These are phyloP conservation scores for Salmo trutta DNA, from an alignment of 2,797 vertebrate species.

Conservation along the genomic window DNA sequence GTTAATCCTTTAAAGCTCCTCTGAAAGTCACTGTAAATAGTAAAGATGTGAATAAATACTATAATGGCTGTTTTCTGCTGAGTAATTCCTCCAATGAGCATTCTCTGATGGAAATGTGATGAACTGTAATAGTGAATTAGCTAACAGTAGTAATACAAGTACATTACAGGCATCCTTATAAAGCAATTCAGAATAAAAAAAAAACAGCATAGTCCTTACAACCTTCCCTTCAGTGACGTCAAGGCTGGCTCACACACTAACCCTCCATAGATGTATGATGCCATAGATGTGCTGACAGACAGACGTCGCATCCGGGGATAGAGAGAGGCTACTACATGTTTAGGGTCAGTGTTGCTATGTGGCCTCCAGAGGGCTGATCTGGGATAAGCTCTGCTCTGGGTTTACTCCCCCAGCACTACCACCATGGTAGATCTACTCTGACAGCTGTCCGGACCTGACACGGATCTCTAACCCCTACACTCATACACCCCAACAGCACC, in stretches of 20 bases:
- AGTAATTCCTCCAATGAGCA: not conserved
- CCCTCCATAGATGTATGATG: no score
- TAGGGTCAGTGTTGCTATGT: not conserved
- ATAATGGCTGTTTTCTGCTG: not conserved
- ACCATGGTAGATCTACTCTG: not conserved
- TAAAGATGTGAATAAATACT: constrained; percentile 3
- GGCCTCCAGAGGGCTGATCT: no score
- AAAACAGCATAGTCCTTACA: no score
- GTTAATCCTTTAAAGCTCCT: constrained; percentile 35
- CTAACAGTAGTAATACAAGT: not conserved
- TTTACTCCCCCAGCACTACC: not conserved
- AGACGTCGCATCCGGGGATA: no score
- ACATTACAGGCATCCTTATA: no score
- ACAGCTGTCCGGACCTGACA: not conserved
- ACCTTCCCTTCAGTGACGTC: no score
- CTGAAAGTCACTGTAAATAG: constrained; percentile 24
- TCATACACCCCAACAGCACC: no score
- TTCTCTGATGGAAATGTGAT: constrained; percentile 7
- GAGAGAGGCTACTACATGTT: not conserved
- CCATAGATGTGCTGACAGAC: no score
- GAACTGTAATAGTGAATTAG: not conserved
- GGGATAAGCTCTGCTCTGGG: no score
- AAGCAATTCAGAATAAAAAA: no score
- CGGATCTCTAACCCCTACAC: not conserved
- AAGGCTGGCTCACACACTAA: no score